Evolutionary conservation across 64 coral and sea anemone species (phyloP).

Genomic region (Cladopsammia gracilis): DNA sequence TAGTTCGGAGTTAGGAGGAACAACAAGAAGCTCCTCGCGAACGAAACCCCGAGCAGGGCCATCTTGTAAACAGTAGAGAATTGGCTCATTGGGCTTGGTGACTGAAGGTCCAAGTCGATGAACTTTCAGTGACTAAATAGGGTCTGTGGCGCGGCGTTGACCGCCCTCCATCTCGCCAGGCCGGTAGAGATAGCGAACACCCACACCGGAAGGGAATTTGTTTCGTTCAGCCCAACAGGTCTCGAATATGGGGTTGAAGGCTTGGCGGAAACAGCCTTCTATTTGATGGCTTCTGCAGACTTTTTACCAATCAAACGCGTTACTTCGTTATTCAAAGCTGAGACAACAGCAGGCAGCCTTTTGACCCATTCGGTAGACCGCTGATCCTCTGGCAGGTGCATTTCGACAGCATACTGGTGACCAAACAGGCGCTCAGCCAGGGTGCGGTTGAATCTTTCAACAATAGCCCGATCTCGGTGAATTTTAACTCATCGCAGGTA

Average conservation of each 20-base stretch:
- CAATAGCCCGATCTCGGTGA: slow-evolving; percentile 31
- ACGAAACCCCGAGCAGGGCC: neutral
- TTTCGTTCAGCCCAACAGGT: slow-evolving; percentile 31
- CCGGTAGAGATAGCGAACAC: slow-evolving; percentile 61
- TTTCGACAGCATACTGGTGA: slow-evolving; percentile 62
- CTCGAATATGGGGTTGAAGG: slow-evolving; percentile 3
- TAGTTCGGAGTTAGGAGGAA: neutral
- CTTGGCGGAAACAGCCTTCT: neutral
- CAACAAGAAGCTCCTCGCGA: neutral
- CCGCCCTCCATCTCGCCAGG: slow-evolving; percentile 61
- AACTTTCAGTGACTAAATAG: neutral
- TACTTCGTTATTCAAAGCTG: neutral
- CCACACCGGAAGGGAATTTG: slow-evolving; percentile 15
- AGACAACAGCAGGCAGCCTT: slow-evolving; percentile 17
- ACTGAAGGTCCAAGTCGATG: neutral
- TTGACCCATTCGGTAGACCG: slow-evolving; percentile 8
- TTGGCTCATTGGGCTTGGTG: slow-evolving; percentile 17
- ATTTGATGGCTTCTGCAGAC: neutral
- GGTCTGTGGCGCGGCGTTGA: neutral
- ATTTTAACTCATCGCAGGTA: neutral
- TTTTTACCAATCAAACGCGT: neutral
- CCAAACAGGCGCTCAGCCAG: slow-evolving; percentile 45
- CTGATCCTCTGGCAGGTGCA: neutral
- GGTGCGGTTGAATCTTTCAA: slow-evolving; percentile 36
- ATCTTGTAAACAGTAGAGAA: neutral